Evolutionary conservation across 2,888 invertebrate genomes (phyloP), one percentile per base, ranked within the genome.

Genomic region (Cheilosia variabilis): DNA sequence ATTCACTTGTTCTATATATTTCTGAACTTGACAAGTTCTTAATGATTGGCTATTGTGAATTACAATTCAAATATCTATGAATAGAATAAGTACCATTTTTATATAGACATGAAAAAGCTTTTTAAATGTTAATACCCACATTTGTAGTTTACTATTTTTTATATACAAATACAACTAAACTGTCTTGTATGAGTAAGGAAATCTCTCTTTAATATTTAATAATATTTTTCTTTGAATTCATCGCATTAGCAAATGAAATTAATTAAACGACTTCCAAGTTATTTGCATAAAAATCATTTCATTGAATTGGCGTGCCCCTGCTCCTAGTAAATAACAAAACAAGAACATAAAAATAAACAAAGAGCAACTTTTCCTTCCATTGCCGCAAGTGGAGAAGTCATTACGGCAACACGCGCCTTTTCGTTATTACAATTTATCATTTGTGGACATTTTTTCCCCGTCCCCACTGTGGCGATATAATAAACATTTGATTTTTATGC

Each of bases 361-460:
- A 22, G 22, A 19, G 24, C 43, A 60, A 24, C 52, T 41, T 72
- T 19, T 53, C 19, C 27, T 57, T 37, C 4, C 69, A 68, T 63
- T 57, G 15, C 31, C 52, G 17, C 58, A 68, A 78, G 50, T 52
- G 62, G 52, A 63, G 50, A 69, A 73, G 63, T 31, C 79, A 75
- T 79, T 65, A 72, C 53, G 15, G 17, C 50, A 52, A 68, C 19
- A 79, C 57, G 63, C 63, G 19, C 69, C 37, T 68, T 72, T 72
- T 58, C 19, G 62, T 73, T 83, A 53, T 60, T 53, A 57, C 66
- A 77, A 66, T 77, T 19, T 71, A 77, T 78, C 55, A 83, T 83
- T 50, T 43, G 57, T 60, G 22, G 37, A 53, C 77, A 47, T 43
- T 77, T 43, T 50, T 50, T 76, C 57, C 57, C 71, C 27, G 2